Percentiles rank a stretch among this genome's conserved stretches.
Conservation (phyloP, 2,797 vertebrate genomes). For the Anguilla anguilla region DNA sequence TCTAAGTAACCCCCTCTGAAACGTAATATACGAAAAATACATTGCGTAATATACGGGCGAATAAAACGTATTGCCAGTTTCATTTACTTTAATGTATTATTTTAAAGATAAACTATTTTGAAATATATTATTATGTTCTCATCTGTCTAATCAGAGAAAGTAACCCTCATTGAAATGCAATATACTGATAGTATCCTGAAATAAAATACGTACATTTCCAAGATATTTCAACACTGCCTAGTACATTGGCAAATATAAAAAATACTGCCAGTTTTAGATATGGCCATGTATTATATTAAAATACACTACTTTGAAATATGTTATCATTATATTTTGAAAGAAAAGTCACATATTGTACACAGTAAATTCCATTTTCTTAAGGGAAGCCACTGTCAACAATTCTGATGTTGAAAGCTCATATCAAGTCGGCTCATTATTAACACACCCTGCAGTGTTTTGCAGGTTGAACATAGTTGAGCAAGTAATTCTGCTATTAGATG, state of each 20-base stretch:
- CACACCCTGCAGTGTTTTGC: neutral
- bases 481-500: neutral
- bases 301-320: neutral
- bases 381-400: neutral
- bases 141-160: neutral
- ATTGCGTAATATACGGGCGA: too few relatives aligned
- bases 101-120: too few relatives aligned
- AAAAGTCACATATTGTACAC: neutral
- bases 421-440: neutral
- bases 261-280: neutral
- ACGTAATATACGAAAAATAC: too few relatives aligned
- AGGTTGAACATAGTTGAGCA: neutral
- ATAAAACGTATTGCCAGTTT: too few relatives aligned
- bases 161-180: neutral
- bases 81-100: too few relatives aligned
- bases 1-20: neutral
- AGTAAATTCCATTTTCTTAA: neutral
- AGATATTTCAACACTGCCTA: slow-evolving; percentile 3
- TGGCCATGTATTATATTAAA: neutral
- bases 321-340: neutral
- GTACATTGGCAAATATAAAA: neutral
- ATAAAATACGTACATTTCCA: neutral
- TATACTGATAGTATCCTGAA: too few relatives aligned
- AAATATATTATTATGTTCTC: too few relatives aligned
- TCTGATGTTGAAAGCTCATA: neutral